These are phyloP conservation scores for Syngnathoides biaculeatus DNA, from an alignment of 2,113 vertebrate species.

Conservation along the genomic window DNA sequence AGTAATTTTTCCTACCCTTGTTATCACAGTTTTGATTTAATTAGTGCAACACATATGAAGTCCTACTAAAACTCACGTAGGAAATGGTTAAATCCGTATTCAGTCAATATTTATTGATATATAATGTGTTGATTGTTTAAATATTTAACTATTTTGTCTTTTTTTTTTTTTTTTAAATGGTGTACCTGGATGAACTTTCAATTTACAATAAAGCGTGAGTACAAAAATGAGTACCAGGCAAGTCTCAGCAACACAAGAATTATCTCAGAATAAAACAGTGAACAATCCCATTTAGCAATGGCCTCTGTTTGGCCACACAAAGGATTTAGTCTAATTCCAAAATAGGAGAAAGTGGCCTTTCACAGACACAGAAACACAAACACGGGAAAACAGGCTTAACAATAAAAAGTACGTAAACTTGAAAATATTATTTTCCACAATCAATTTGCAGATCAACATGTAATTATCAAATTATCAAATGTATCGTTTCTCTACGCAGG, in stretches of 20 bases:
- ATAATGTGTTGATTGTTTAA: neutral
- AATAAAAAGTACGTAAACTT: slow-evolving; percentile 35
- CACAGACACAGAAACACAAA: slow-evolving; percentile 12
- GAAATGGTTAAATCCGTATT: too few relatives aligned
- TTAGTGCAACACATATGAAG: neutral
- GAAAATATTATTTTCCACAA: slow-evolving; percentile 8
- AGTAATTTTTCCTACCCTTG: neutral
- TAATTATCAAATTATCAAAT: neutral
- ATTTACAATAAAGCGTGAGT: neutral
- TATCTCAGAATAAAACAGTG: slow-evolving; percentile 25
- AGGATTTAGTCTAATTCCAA: slow-evolving; percentile 51
- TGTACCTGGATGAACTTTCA: neutral
- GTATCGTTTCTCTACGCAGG: neutral
- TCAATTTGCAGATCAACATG: neutral
- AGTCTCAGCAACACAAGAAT: slow-evolving; percentile 12
- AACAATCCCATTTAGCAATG: slow-evolving; percentile 29
- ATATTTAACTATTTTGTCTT: neutral
- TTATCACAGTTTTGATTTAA: neutral
- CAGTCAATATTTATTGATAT: too few relatives aligned
- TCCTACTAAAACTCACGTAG: too few relatives aligned
- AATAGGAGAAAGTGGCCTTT: slow-evolving; percentile 36
- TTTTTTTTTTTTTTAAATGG: too few relatives aligned
- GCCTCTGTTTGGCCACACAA: slow-evolving; percentile 39
- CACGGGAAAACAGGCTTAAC: slow-evolving; percentile 15
- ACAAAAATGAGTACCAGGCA: slow-evolving; percentile 14